phyloP scores from a whole-genome alignment of 2,113 vertebrate genomes.

The Urocitellus parryii region DNA sequence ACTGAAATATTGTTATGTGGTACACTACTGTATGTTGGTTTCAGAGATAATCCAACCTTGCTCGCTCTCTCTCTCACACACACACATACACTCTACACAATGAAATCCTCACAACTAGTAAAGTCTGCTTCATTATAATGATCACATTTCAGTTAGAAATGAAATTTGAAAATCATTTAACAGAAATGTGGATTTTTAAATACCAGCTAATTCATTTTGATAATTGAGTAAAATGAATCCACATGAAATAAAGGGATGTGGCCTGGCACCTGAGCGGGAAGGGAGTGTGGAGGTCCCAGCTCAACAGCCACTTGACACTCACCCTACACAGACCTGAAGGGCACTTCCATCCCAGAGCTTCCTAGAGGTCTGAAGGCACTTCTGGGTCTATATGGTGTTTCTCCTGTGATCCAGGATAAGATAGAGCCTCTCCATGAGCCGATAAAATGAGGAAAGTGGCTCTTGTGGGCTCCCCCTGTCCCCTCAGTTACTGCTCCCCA shows the following conservation, averaged over 20 bases:
- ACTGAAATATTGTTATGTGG: background rate
- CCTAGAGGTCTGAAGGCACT: background rate
- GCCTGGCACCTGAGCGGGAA: no score
- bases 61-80: background rate
- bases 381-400: fast-evolving
- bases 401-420: background rate
- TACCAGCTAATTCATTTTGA: background rate
- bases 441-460: background rate
- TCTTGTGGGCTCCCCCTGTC: background rate
- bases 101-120: conserved; percentile 60
- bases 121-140: background rate
- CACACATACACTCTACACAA: background rate
- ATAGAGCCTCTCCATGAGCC: background rate
- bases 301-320: background rate
- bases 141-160: background rate
- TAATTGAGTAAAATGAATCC: background rate
- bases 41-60: conserved; percentile 65
- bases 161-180: conserved; percentile 9
- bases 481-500: background rate
- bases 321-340: background rate
- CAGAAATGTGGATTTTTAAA: background rate
- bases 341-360: background rate
- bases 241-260: background rate
- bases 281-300: no score
- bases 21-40: background rate